Evolutionary conservation across 2,797 vertebrate species (phyloP), one percentile per base, ranked within the genome.

Genomic region (Pristis pectinata): DNA sequence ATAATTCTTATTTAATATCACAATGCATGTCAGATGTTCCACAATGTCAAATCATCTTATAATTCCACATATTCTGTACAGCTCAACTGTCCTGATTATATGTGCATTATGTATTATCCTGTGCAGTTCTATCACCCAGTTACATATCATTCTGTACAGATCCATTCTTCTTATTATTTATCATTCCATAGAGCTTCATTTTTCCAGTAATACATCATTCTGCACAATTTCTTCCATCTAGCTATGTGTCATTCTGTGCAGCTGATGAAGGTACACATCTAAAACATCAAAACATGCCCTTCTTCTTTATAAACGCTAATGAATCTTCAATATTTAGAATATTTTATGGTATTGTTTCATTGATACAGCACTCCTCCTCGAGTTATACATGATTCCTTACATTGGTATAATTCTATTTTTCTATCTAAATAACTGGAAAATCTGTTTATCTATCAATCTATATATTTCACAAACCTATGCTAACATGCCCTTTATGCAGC

Each of bases 191-290:
- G 61, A 91, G 37, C 87, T 67, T 64, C 87, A 67, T 41, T 61
- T 67, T n/a, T 91, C 19, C 19, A 67, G n/a, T 91, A 67, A 64
- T 91, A 67, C 17, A 91, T 91, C 87, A 91, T 67, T 67, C 87
- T 67, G 24, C 87, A 91, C 19, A 91, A 37, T 67, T 41, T 61
- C 37, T 41, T 91, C 87, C 61, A n/a, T 67, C 61, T 22, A 24
- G 87, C 37, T 91, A 91, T 27, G 37, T 41, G 87, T 67, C 59
- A 67, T 49, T 37, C 87, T 91, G 22, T 67, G 64, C 59, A 41
- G 8, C n/a, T 24, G 61, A 91, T 27, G n/a, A 91, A 91, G 59
- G 19, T 91, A 41, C 87, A 91, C 34, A 91, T 91, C 59, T 3
- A 41, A 91, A 67, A 41, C 59, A 91, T 67, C 17, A 91, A 67